A percentile compares a stretch with the other conserved stretches of the same genome.
These are phyloP conservation scores for Rhamphomyia laevipes DNA, from an alignment of 2,888 invertebrate genomes.

Conservation along the genomic window DNA sequence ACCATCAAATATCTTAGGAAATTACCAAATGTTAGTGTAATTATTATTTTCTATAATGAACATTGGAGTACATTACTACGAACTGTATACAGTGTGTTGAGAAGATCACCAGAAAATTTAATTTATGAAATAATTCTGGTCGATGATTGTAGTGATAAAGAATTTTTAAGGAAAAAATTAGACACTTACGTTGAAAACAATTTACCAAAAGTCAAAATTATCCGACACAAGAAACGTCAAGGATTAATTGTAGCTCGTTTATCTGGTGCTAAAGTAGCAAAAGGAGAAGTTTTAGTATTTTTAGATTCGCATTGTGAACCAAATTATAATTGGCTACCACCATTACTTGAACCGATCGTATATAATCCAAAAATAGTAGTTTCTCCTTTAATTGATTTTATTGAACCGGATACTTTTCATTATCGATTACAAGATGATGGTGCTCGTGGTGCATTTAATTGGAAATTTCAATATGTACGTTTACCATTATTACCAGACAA, in stretches of 20 bases:
- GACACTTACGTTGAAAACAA: conserved; percentile 63
- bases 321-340: conserved; percentile 87
- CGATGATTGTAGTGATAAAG: conserved; percentile 74
- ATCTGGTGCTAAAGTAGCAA: conserved; percentile 68
- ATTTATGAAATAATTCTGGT: conserved; percentile 83
- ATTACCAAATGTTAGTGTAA: conserved; percentile 64
- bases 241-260: conserved; percentile 82
- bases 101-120: conserved; percentile 73
- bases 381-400: conserved; percentile 96
- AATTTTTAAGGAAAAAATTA: conserved; percentile 55
- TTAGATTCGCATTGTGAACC: conserved; percentile 88
- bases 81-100: conserved; percentile 68
- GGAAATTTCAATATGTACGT: conserved; percentile 94
- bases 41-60: conserved; percentile 85
- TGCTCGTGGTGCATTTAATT: conserved; percentile 89
- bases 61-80: conserved; percentile 78
- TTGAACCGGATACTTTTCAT: conserved; percentile 81
- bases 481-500: conserved; percentile 52
- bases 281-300: conserved; percentile 72
- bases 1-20: conserved; percentile 26
- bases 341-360: conserved; percentile 82
- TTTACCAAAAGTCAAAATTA: conserved; percentile 61
- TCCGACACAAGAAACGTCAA: conserved; percentile 60
- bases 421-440: conserved; percentile 92
- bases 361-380: conserved; percentile 73